Base-by-base conservation (phyloP, 2,888 invertebrate species). In the Listrodromus nycthemerus region DNA sequence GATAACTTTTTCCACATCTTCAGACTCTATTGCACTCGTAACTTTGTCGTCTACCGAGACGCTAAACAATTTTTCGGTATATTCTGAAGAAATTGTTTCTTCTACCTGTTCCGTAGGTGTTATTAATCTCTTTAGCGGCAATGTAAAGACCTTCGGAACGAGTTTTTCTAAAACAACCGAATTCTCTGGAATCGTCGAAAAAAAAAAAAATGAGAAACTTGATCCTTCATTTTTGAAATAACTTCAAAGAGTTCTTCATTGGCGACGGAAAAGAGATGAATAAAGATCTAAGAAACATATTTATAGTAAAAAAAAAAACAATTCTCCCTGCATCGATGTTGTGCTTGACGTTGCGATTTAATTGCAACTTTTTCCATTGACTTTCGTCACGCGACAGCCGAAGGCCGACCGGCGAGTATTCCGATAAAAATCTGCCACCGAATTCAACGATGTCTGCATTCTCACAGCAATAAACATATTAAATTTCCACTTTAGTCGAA, bases 401-500 rank as follows among this genome's bases (percentile, higher is more conserved):
- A 65, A 19, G 19, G 27, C n/a, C 30, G 30, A 13, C 16, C 13
- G 27, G 27, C 19, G 7, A 16, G 24, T 50, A 70, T 50, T 50
- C 65, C 83, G 91, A 91, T 91, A 89, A 87, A 88, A 89, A 91
- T 91, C 89, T 90, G 87, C 86, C 86, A 85, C 78, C 88, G 85
- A 89, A 41, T 41, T 88, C 81, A 63, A 41, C 87, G 83, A 85
- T 86, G 85, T 88, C 83, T 86, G 90, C 87, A 90, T 92, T 92
- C 92, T 92, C 92, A 92, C 92, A 92, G 91, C 91, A 91, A 92
- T 92, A 91, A 92, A 92, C 91, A 91, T 91, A 90, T 91, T 91
- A 91, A 90, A 83, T 86, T 69, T 88, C 84, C 81, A 52, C 73
- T 66, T 55, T 37, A 86, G 27, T 41, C 71, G n/a, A 82, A 69